These are phyloP conservation scores for Paracyprichromis sp. DNA, from an alignment of 2,113 vertebrate species.

Conservation along the genomic window DNA sequence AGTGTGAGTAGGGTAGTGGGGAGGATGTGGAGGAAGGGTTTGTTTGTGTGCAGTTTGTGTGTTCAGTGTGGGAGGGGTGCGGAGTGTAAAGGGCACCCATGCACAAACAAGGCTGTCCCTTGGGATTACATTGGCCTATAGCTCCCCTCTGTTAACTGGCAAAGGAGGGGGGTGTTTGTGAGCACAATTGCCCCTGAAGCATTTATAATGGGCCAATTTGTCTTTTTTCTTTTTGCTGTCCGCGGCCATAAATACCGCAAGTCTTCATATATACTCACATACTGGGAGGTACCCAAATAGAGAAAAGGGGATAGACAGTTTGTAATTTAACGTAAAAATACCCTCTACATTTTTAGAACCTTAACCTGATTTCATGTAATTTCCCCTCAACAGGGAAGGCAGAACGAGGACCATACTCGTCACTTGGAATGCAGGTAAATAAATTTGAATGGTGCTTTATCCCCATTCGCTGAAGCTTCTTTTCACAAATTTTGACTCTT, in stretches of 20 bases:
- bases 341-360: conserved; percentile 4
- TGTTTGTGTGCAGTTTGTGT: conserved; percentile 49
- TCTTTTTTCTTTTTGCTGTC: conserved; percentile 56
- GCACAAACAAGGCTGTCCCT: conserved; percentile 56
- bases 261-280: conserved; percentile 31
- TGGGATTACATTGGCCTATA: conserved; percentile 54
- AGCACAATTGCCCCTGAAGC: conserved; percentile 53
- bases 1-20: conserved; percentile 28
- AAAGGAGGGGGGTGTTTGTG: conserved; percentile 22
- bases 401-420: conserved; percentile 77
- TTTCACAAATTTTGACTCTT: background rate
- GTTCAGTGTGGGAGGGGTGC: conserved; percentile 10
- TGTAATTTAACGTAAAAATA: conserved; percentile 46
- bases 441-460: background rate
- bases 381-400: conserved; percentile 76
- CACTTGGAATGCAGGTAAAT: conserved; percentile 79
- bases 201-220: conserved; percentile 71
- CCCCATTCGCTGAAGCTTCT: background rate
- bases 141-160: conserved; percentile 54
- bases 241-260: conserved; percentile 55
- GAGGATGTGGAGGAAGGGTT: conserved; percentile 54
- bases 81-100: conserved; percentile 50
- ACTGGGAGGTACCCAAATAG: conserved; percentile 37
- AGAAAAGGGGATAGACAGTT: conserved; percentile 8
- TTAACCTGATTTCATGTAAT: conserved; percentile 5